A percentile compares a stretch with the other conserved stretches of the same genome.
Conservation (phyloP, 2,888 invertebrate genomes). For the Sarcophaga rosellei region DNA sequence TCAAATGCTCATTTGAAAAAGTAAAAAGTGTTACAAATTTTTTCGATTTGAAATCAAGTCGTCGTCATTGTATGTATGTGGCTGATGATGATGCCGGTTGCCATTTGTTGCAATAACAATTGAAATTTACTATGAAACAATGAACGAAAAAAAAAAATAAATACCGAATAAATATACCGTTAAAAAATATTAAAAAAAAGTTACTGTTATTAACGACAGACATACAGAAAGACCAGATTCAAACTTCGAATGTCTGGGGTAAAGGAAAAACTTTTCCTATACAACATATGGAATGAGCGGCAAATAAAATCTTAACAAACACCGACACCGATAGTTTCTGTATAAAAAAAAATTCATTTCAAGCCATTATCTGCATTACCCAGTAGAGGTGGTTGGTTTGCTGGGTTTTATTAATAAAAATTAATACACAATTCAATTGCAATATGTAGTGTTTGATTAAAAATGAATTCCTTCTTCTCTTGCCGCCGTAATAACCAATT, state of each 20-base stretch:
- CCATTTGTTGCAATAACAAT: background rate
- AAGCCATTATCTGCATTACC: no score
- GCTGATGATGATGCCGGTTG: no score
- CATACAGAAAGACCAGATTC: no score
- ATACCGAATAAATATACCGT: background rate
- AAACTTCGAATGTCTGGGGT: background rate
- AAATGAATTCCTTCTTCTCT: background rate
- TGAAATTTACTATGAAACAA: constrained; percentile 31
- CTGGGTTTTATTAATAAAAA: background rate
- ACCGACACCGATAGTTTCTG: background rate
- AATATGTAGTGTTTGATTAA: background rate
- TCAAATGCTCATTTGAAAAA: no score
- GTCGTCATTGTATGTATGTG: no score
- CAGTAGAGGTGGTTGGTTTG: no score
- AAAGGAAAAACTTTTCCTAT: background rate
- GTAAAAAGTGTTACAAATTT: no score
- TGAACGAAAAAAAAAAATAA: background rate
- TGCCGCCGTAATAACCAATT: background rate
- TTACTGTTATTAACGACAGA: constrained; percentile 39
- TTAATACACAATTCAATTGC: background rate
- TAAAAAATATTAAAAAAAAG: background rate
- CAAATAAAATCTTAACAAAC: background rate
- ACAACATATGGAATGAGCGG: background rate
- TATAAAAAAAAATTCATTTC: background rate
- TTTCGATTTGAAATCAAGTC: no score